Conservation (phyloP, 2,888 invertebrate genomes). For the Heliconius hortense region DNA sequence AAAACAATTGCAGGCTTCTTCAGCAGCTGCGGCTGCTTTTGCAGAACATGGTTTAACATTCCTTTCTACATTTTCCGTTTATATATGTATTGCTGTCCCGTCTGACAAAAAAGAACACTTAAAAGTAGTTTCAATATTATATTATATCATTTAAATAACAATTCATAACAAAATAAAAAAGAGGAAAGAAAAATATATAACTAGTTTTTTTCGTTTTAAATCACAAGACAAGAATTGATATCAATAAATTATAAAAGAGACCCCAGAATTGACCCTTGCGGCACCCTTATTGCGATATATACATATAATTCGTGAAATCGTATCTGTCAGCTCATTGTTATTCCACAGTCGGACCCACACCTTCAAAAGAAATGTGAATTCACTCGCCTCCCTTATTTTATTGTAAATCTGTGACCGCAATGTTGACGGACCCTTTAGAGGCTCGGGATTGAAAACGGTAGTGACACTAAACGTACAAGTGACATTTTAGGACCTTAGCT, state of each 20-base stretch:
- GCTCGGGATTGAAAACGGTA: conserved; percentile 42
- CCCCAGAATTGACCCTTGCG: conserved; percentile 45
- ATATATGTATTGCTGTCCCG: too few species aligned
- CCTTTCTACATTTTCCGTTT: too few species aligned
- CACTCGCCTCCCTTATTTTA: conserved; percentile 62
- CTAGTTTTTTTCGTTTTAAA: background rate
- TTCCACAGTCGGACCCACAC: conserved; percentile 46
- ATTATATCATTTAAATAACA: background rate
- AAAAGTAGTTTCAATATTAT: background rate
- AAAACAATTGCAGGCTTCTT: too few species aligned
- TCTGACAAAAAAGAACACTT: too few species aligned
- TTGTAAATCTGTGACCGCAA: conserved; percentile 67
- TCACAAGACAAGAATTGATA: conserved; percentile 1
- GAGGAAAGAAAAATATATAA: background rate
- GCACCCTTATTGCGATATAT: conserved; percentile 50
- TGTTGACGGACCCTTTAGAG: conserved; percentile 48
- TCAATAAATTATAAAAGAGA: conserved; percentile 34
- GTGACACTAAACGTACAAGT: conserved; percentile 35
- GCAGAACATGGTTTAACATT: too few species aligned
- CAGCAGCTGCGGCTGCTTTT: too few species aligned
- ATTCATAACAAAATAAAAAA: background rate
- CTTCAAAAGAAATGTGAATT: conserved; percentile 62
- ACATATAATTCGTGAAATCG: conserved; percentile 50
- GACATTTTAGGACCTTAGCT: conserved; percentile 35
- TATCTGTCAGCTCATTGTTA: conserved; percentile 52